Evolutionary conservation across 1,140 invertebrate genomes (phyloP).

Genomic region (Zaprionus capensis): DNA sequence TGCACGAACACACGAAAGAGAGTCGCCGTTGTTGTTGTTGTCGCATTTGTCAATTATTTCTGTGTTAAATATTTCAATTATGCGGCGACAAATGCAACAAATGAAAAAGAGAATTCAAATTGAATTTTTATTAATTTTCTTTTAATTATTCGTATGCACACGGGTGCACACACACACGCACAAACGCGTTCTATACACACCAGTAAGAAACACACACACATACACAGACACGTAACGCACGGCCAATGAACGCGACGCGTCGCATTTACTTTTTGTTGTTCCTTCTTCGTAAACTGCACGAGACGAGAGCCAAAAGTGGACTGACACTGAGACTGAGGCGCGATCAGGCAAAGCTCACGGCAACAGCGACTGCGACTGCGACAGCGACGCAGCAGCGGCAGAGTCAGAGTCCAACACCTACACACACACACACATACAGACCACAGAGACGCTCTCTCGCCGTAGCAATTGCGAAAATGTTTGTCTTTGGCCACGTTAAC

Average conservation of each 20-base stretch:
- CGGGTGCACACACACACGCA: not conserved
- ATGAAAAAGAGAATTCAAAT: slow-evolving; percentile 29
- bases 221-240: slow-evolving; percentile 48
- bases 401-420: slow-evolving; percentile 48
- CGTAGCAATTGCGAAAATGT: slow-evolving; percentile 49
- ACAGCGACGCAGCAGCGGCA: slow-evolving; percentile 15
- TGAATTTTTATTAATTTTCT: slow-evolving; percentile 43
- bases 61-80: slow-evolving; percentile 16
- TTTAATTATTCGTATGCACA: slow-evolving; percentile 35
- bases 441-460: slow-evolving; percentile 28
- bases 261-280: slow-evolving; percentile 32
- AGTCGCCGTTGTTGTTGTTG: not conserved
- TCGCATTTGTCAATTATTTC: slow-evolving; percentile 56
- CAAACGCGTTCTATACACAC: slow-evolving; percentile 25
- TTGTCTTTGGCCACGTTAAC: slow-evolving; percentile 50
- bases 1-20: slow-evolving; percentile 23
- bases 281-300: slow-evolving; percentile 58
- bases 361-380: slow-evolving; percentile 24
- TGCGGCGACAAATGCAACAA: slow-evolving; percentile 10
- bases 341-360: slow-evolving; percentile 76
- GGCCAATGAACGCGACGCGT: slow-evolving; percentile 43
- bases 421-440: slow-evolving; percentile 25
- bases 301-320: slow-evolving; percentile 72
- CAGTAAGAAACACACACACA: slow-evolving; percentile 32
- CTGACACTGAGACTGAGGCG: slow-evolving; percentile 56